Evolutionary conservation across 2,888 invertebrate species (phyloP).

Genomic region (Ischnus inquisitorius): DNA sequence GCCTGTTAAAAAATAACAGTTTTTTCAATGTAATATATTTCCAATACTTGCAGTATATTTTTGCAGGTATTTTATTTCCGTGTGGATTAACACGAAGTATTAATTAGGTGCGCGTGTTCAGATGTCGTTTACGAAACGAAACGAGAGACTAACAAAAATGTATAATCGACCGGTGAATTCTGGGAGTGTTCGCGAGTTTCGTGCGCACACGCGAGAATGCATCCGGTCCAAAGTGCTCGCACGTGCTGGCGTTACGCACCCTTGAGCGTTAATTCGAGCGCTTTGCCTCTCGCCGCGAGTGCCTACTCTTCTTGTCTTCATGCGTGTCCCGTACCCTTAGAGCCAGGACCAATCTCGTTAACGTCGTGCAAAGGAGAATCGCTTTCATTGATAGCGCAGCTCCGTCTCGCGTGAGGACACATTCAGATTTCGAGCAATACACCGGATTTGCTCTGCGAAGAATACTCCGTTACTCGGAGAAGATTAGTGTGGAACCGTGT

Average conservation of each 20-base stretch:
- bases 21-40: too few species aligned
- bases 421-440: not conserved
- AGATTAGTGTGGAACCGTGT: conserved; percentile 3
- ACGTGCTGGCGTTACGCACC: conserved; percentile 65
- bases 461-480: not conserved
- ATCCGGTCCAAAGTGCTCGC: conserved; percentile 67
- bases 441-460: not conserved
- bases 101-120: not conserved
- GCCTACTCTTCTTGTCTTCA: conserved; percentile 50
- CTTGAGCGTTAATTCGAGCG: conserved; percentile 68
- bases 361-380: conserved; percentile 16
- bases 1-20: too few species aligned
- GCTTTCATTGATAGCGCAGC: not conserved
- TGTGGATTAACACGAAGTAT: too few species aligned
- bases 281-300: conserved; percentile 28
- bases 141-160: conserved; percentile 31
- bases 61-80: too few species aligned
- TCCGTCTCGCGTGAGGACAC: not conserved
- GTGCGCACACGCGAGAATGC: conserved; percentile 62
- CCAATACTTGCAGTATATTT: too few species aligned
- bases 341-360: conserved; percentile 37
- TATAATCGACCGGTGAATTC: conserved; percentile 22
- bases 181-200: conserved; percentile 48
- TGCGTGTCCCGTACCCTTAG: not conserved
- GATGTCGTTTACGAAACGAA: not conserved